Evolutionary conservation across 2,797 vertebrate species (phyloP).

Genomic region (Hyperoplus lanceolatus): DNA sequence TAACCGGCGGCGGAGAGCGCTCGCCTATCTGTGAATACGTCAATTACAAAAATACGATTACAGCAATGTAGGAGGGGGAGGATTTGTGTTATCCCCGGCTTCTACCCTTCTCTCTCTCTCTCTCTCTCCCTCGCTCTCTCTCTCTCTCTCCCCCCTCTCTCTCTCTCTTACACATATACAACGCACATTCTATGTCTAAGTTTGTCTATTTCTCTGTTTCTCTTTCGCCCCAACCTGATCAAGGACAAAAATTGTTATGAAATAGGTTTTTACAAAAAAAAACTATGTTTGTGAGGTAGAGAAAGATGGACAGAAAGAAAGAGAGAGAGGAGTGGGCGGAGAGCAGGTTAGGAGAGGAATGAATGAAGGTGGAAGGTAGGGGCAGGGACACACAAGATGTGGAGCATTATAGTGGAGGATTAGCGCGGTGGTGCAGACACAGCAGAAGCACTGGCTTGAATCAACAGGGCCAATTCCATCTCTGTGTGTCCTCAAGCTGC

Average conservation of each 20-base stretch:
- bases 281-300: background rate
- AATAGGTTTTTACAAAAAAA: background rate
- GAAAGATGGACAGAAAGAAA: background rate
- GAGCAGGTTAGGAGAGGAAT: background rate
- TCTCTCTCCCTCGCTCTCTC: background rate
- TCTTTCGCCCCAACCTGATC: slow-evolving; percentile 12
- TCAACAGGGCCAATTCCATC: background rate
- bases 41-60: slow-evolving; percentile 81
- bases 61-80: slow-evolving; percentile 61
- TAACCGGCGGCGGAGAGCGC: slow-evolving; percentile 66
- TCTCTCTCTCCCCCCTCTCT: background rate
- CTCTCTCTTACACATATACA: background rate
- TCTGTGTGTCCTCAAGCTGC: slow-evolving; percentile 1
- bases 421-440: background rate
- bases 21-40: slow-evolving; percentile 71
- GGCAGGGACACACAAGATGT: background rate
- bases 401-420: slow-evolving; percentile 1
- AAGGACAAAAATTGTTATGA: slow-evolving; percentile 5
- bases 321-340: background rate
- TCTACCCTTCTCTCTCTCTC: slow-evolving; percentile 8
- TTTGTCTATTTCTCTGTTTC: slow-evolving; percentile 20
- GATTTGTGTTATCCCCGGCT: slow-evolving; percentile 77
- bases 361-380: background rate
- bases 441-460: background rate
- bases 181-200: background rate